Base-by-base conservation (phyloP, 2,888 invertebrate genomes). In the Megaustenia siamemsis region DNA sequence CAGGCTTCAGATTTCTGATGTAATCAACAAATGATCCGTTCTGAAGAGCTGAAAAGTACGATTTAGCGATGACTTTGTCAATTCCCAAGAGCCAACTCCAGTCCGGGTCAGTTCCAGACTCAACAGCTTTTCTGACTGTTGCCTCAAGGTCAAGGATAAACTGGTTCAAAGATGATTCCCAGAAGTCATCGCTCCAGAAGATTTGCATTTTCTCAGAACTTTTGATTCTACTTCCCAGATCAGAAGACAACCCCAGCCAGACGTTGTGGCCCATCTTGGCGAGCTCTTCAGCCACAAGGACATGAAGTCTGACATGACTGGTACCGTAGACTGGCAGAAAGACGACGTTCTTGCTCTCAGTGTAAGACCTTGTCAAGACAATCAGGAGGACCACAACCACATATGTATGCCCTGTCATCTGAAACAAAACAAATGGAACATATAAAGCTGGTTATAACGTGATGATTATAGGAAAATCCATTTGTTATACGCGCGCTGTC, bases 331-430 rank as follows among this genome's bases (percentile, higher is more conserved):
- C 12, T 32, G 73, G 73, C 18, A 75, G 24, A 45, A 75, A 75
- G 28, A 75, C 73, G 18, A 75, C 73, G 49, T 75, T 75, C 49
- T 75, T 75, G 49, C 73, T 49, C 8, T 49, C 56, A 18, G 43
- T 43, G 24, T 24, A 40, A 15, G 24, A 38, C 24, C 24, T 24
- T 43, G 40, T 8, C 40, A 69, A 40, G 24, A 40, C 43, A 5
- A 69, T 21, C 0, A 69, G 43, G 5, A 69, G 24, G 18, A 43
- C 28, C 6, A 69, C 40, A 21, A 24, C 24, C n/a, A n/a, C n/a
- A 10, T 40, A n/a, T 10, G 21, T 24, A 24, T 38, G 21, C 5
- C 8, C 24, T 8, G 24, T 40, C 69, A 69, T 69, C 69, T 69
- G 40, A 43, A 69, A 69, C 2, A 24, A 68, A 35, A 68, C 49